These are phyloP conservation scores for Sphaerophoria taeniata DNA, from an alignment of 2,888 invertebrate genomes.

Conservation along the genomic window DNA sequence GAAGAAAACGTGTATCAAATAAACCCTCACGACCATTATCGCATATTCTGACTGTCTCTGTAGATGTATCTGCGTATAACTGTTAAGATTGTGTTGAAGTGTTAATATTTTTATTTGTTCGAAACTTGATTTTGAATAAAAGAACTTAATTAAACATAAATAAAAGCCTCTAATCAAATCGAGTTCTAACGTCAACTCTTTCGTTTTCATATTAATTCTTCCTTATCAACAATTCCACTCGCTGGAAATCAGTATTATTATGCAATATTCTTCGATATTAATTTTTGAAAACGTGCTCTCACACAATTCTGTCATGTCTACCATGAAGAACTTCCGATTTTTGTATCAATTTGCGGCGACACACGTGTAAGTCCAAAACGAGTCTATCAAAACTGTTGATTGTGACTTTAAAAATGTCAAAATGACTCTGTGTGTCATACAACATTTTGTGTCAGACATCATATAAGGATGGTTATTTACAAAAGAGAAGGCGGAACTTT, in stretches of 20 bases:
- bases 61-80: neutral
- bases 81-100: neutral
- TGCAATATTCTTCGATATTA: slow-evolving; percentile 16
- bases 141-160: neutral
- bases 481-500: slow-evolving; percentile 53
- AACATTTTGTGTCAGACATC: slow-evolving; percentile 29
- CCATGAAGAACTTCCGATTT: slow-evolving; percentile 10
- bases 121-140: slow-evolving; percentile 31
- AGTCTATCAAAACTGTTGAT: slow-evolving; percentile 18
- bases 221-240: neutral
- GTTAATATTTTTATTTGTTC: slow-evolving; percentile 20
- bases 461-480: slow-evolving; percentile 50
- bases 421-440: slow-evolving; percentile 3
- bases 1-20: too few relatives aligned
- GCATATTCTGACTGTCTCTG: neutral
- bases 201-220: slow-evolving; percentile 14
- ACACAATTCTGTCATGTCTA: neutral
- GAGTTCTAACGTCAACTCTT: slow-evolving; percentile 46
- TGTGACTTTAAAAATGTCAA: too few relatives aligned
- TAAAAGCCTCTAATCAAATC: neutral
- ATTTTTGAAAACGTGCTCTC: neutral
- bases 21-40: neutral
- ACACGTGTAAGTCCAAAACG: neutral
- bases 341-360: slow-evolving; percentile 23
- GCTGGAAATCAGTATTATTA: slow-evolving; percentile 1